Conservation (phyloP, 2,888 invertebrate genomes). For the Hirtodrosophila confusa region DNA sequence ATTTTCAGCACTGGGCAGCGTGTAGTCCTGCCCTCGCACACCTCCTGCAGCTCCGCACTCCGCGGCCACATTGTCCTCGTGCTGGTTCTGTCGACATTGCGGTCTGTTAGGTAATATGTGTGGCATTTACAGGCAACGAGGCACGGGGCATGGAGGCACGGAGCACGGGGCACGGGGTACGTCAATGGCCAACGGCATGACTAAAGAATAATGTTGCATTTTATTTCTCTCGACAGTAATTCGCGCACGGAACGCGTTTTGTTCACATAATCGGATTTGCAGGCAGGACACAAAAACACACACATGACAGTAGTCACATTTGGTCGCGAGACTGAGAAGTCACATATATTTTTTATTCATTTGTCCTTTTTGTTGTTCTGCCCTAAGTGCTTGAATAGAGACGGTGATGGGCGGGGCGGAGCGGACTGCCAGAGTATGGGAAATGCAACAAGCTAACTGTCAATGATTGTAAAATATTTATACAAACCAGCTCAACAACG, state of each 20-base stretch:
- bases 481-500: not conserved
- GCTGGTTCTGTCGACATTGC: constrained; percentile 38
- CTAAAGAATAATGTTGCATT: constrained; percentile 77
- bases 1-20: constrained; percentile 5
- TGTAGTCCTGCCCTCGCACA: not conserved
- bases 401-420: not conserved
- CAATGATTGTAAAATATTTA: constrained; percentile 16
- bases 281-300: constrained; percentile 10
- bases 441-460: constrained; percentile 18
- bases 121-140: constrained; percentile 50
- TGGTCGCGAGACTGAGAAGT: constrained; percentile 30
- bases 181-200: constrained; percentile 60
- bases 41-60: not conserved
- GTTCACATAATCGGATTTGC: constrained; percentile 75
- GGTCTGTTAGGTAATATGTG: constrained; percentile 63
- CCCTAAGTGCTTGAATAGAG: constrained; percentile 21
- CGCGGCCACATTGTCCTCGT: constrained; percentile 9
- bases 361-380: constrained; percentile 26
- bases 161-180: constrained; percentile 8
- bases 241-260: constrained; percentile 71
- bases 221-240: constrained; percentile 76
- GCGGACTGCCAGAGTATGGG: not conserved
- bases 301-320: constrained; percentile 35
- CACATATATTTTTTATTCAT: constrained; percentile 49
- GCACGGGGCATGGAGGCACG: not conserved